Conservation (phyloP, 2,113 vertebrate species). For the Furnarius figulus region DNA sequence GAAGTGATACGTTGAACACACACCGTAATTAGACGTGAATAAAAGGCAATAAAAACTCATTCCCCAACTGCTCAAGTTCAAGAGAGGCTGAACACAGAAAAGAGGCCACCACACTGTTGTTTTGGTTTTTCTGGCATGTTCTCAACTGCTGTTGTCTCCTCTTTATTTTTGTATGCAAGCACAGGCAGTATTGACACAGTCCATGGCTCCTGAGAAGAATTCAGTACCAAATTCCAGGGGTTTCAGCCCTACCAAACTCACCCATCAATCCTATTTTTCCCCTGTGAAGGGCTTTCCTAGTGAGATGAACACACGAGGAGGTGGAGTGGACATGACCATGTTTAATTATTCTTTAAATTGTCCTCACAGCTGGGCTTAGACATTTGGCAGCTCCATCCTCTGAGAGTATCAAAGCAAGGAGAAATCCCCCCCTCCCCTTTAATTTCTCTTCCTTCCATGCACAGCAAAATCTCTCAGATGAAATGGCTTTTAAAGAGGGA, state of each 20-base stretch:
- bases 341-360: neutral
- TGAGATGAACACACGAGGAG: neutral
- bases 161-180: neutral
- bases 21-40: neutral
- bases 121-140: neutral
- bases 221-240: neutral
- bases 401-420: neutral
- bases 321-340: neutral
- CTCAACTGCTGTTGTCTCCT: neutral
- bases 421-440: neutral
- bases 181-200: neutral
- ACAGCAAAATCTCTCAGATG: neutral
- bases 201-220: neutral
- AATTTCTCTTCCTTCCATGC: neutral
- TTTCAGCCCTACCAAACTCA: neutral
- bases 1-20: neutral
- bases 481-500: neutral
- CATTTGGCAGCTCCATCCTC: neutral
- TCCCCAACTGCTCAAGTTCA: neutral
- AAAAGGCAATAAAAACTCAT: neutral
- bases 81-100: neutral
- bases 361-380: neutral
- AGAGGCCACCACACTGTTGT: neutral
- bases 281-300: neutral
- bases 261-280: neutral